Evolutionary conservation across 2,888 invertebrate genomes (phyloP), one percentile per base, ranked within the genome.

Genomic region (Caenorhabditis angaria): DNA sequence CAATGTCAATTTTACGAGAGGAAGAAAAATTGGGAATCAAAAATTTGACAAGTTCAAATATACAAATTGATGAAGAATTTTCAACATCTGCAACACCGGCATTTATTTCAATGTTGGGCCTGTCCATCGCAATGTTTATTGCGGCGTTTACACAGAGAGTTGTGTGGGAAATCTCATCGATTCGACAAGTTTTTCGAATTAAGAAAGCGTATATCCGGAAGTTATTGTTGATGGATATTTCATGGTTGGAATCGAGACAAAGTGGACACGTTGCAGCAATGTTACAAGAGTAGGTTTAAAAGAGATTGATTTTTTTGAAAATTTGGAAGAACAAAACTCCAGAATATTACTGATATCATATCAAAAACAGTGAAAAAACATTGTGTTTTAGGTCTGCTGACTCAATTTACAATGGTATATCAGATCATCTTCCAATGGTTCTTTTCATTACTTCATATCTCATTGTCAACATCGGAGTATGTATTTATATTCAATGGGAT

Each of bases 371-470:
- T n/a, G n/a, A n/a, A n/a, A n/a, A n/a, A n/a, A n/a, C n/a, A 24
- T 47, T 47, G 35, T 51, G 35, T 68, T 85, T 70, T 65, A 85
- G 85, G 57, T 83, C 85, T 51, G 82, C 86, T 10, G 86, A 86
- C 59, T 78, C 81, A 25, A 86, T 86, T 55, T 84, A 86, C 73
- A 83, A 82, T 61, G 86, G 84, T 51, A 85, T 86, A 28, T 83
- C 86, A 35, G 86, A 86, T 55, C 84, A 86, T 69, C 61, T 86
- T 18, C 86, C 86, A 14, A 84, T 85, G 83, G 71, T 81, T n/a
- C 66, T 85, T n/a, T 85, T 85, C 65, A 85, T 82, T 32, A 64
- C 75, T 27, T 76, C 78, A 18, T 85, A 84, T 48, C 72, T 79
- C 10, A 47, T 79, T n/a, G 79, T 79, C 25, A 79, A 79, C 41